Evolutionary conservation across 2,888 invertebrate genomes (phyloP), one percentile per base, ranked within the genome.

Genomic region (Drosophila paracracens): DNA sequence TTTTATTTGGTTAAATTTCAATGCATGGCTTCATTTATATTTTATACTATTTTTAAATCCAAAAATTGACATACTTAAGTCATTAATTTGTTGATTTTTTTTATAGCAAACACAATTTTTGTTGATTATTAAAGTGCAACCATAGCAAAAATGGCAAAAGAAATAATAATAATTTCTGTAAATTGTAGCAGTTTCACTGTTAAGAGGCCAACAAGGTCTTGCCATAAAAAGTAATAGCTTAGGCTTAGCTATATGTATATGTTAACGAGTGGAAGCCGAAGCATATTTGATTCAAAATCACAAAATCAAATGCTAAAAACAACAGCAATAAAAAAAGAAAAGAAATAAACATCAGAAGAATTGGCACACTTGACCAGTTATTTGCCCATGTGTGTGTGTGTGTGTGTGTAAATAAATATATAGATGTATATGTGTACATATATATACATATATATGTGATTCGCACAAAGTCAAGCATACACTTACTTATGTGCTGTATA

Each of bases 401-500:
- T 40, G 18, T 40, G 40, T 56, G 11, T 25, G 48, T 64, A 74
- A 21, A 7, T 8, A 25, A 7, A 25, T 25, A 25, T 7, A 21
- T 7, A 25, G 21, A 2, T 1, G 16, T 13, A 4, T 25, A 35
- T 40, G 10, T 40, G 4, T 2, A 38, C 7, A 18, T 18, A 36
- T 25, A 25, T 25, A 25, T 25, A 21, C 13, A 6, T 21, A 3
- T 13, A 6, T 6, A 81, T 67, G 64, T 43, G 31, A 43, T 54
- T 58, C 43, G 33, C 61, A 56, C 77, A 71, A 54, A 56, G 46
- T 52, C 46, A 70, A 46, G 6, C 27, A 36, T 11, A 35, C 29
- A 50, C 16, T 16, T 10, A 13, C 11, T 21, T 10, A 40, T 25
- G 53, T 40, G 16, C n/a, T 51, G 67, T 11, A 29, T n/a, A 52